Evolutionary conservation across 2,797 vertebrate genomes (phyloP), one percentile per base, ranked within the genome.

Genomic region (Argyrosomus regius): DNA sequence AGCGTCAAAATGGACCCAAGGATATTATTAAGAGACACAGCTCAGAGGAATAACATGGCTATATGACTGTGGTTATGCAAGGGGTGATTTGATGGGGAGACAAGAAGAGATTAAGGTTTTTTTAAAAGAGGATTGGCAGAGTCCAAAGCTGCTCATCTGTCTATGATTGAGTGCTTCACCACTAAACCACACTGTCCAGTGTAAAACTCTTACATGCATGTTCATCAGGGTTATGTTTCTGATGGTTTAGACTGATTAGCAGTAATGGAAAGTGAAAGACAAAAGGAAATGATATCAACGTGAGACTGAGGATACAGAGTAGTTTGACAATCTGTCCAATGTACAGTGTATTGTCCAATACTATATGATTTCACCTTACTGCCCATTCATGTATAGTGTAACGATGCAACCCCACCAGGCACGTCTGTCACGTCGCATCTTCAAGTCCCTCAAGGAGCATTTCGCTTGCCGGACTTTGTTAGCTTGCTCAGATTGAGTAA

Each of bases 21-120:
- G 60, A 86, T 81, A 82, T 73, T 72, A 80, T 77, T 75, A 82
- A 39, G 58, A 82, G 50, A 56, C 61, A 31, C 43, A 31, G 39
- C 24, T 64, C 49, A 63, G 56, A 17, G 53, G 75, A 64, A 70
- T 63, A 67, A 69, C 80, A 77, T 70, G 67, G 75, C 46, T 63
- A n/a, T 69, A 83, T 75, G 77, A 76, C 83, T 85, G 88, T 70
- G 85, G 86, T 78, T 69, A 49, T 67, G 70, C n/a, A 45, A 52
- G 67, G 22, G 26, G 6, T 57, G 61, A 54, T 18, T 58, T 67
- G 72, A 82, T 57, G 61, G 59, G 60, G 63, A 60, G 57, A 75
- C 48, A 6, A n/a, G 43, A 35, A 63, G 22, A 82, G 16, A 69
- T 71, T 46, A 20, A 43, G 39, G 59, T 65, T 58, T 66, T 66